Evolutionary conservation across 2,797 vertebrate species (phyloP), one percentile per base, ranked within the genome.

Genomic region (Eulemur rubriventer): DNA sequence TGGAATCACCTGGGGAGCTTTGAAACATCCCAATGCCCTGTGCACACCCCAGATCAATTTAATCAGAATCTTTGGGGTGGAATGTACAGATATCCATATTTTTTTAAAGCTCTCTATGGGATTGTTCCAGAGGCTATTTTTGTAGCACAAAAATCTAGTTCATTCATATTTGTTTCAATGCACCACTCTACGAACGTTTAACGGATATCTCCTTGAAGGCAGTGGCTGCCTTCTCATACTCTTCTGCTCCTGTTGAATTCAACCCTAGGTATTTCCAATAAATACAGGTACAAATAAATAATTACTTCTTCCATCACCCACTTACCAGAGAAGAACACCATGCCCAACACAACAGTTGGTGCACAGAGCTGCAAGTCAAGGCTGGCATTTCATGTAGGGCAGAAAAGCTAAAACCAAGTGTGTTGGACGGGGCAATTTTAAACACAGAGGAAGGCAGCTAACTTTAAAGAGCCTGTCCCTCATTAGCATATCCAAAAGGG

Each of bases 21-120:
- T 59, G 5, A 69, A 46, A 26, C n/a, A 4, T 0, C 46, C 61
- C 38, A 11, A 3, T 2, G 4, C 35, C 70, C 61, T 35, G 30
- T 2, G 26, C 3, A 38, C 14, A 18, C 46, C 41, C n/a, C 9
- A 43, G 61, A n/a, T 24, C 50, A 69, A 72, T 41, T 26, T 38
- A 43, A 6, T 50, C 61, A 80, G 75, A 52, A 85, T 18, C 30
- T 86, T 76, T 13, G 20, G 1, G 1, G 13, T 16, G 79, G 3
- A 14, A 52, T 52, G 6, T 0, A 0, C 24, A 52, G 16, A 17
- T 3, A 9, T 7, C 16, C 12, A 9, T 35, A 57, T 50, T 69
- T 72, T 75, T 75, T 57, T 41, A 48, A 43, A 81, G 20, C 11
- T 81, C 26, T 35, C n/a, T 14, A 1, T 14, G 17, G 28, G 61